These are phyloP conservation scores for Macrochelys suwanniensis DNA, from an alignment of 2,797 vertebrate species.

Conservation along the genomic window DNA sequence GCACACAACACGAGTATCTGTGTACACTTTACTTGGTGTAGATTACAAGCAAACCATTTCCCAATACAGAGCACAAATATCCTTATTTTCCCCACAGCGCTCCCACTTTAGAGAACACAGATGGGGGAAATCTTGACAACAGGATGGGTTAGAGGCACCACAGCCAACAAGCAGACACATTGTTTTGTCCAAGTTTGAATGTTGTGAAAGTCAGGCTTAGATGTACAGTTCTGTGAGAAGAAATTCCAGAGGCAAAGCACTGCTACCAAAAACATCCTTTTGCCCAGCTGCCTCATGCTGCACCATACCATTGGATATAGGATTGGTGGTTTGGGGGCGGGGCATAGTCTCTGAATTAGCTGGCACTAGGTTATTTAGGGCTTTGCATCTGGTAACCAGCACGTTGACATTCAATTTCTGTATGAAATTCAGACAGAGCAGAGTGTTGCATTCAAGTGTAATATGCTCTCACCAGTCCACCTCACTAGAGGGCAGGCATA, in stretches of 20 bases:
- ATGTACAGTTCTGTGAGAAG: neutral
- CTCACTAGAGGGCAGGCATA: neutral
- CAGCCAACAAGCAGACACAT: neutral
- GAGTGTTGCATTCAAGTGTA: neutral
- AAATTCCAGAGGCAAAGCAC: neutral
- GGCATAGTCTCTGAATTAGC: neutral
- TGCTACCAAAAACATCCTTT: neutral
- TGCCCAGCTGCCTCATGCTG: neutral
- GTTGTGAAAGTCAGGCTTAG: neutral
- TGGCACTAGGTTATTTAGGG: neutral
- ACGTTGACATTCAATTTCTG: neutral
- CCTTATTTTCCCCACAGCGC: neutral
- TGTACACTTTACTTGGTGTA: neutral
- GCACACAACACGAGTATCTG: neutral
- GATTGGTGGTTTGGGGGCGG: neutral
- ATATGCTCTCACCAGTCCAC: neutral
- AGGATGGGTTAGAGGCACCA: neutral
- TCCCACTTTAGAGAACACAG: neutral
- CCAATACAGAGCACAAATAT: neutral
- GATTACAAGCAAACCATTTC: neutral
- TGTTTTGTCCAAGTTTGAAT: neutral
- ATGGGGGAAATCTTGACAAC: neutral
- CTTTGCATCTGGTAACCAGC: neutral
- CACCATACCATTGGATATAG: neutral
- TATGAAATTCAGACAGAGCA: neutral